Evolutionary conservation across 35 echinoderm and acorn worm genomes (phyloP).

Genomic region (Lytechinus pictus): DNA sequence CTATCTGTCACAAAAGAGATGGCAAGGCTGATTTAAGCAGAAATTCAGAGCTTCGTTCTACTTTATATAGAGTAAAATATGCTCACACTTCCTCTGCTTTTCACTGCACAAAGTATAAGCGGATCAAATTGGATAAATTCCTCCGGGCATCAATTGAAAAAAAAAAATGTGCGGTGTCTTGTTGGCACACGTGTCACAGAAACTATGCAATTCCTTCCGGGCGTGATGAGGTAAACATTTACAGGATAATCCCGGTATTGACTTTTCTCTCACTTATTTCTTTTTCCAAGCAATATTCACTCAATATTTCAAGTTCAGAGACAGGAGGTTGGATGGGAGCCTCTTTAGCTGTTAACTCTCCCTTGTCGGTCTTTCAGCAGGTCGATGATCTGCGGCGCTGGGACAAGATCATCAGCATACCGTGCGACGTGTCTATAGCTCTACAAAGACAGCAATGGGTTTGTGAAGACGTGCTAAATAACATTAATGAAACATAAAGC

Average conservation of each 20-base stretch:
- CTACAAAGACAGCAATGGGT: background rate
- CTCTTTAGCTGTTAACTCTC: background rate
- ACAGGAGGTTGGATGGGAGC: background rate
- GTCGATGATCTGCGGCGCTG: background rate
- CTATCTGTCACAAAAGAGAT: background rate
- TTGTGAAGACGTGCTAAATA: background rate
- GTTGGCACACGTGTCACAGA: background rate
- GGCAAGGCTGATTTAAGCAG: background rate
- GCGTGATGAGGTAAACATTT: background rate
- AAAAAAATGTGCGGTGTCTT: background rate
- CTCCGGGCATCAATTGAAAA: background rate
- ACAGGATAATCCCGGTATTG: background rate
- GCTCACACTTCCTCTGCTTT: background rate
- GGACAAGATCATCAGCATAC: background rate
- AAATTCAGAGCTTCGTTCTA: background rate
- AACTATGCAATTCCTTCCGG: background rate
- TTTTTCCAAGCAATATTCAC: background rate
- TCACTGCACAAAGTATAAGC: background rate
- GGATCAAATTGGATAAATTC: background rate
- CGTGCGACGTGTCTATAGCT: background rate
- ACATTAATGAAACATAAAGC: background rate
- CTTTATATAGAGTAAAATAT: background rate
- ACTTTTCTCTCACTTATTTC: background rate
- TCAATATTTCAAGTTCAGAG: background rate
- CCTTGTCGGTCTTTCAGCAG: background rate